Evolutionary conservation across 2,888 invertebrate species (phyloP).

Genomic region (Pollenia labialis): DNA sequence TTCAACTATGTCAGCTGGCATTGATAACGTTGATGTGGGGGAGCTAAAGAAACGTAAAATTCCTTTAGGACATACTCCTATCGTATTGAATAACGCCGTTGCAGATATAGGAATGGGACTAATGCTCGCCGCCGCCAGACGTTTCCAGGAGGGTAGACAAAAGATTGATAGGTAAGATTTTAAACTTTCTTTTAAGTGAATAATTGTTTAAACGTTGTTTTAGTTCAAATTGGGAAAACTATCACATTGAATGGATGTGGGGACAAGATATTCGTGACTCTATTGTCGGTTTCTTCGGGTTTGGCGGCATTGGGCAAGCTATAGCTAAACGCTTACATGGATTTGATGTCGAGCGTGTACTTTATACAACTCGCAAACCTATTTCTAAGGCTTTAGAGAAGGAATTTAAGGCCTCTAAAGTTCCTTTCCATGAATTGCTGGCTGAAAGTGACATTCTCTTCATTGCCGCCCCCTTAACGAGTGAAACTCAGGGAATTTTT

Average conservation of each 20-base stretch:
- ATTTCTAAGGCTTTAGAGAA: slow-evolving; percentile 85
- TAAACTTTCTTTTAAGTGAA: slow-evolving; percentile 10
- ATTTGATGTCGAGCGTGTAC: slow-evolving; percentile 89
- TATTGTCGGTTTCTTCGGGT: slow-evolving; percentile 93
- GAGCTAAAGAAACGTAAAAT: slow-evolving; percentile 90
- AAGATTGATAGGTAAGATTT: slow-evolving; percentile 85
- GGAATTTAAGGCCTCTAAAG: slow-evolving; percentile 86
- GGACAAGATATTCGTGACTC: slow-evolving; percentile 91
- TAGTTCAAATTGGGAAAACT: slow-evolving; percentile 88
- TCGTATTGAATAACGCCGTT: slow-evolving; percentile 90
- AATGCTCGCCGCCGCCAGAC: slow-evolving; percentile 89
- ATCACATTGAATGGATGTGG: slow-evolving; percentile 90
- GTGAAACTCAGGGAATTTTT: slow-evolving; percentile 88
- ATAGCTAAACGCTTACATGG: slow-evolving; percentile 89
- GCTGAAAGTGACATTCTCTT: slow-evolving; percentile 89
- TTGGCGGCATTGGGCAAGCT: slow-evolving; percentile 91
- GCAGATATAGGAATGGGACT: slow-evolving; percentile 93
- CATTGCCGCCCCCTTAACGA: slow-evolving; percentile 87
- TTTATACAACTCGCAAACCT: slow-evolving; percentile 89
- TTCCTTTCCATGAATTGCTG: slow-evolving; percentile 88
- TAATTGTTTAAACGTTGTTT: neutral
- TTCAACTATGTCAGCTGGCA: slow-evolving; percentile 93
- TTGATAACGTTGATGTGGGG: slow-evolving; percentile 91
- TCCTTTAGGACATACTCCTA: slow-evolving; percentile 91
- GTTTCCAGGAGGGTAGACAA: slow-evolving; percentile 90